Evolutionary conservation across 2,113 vertebrate genomes (phyloP).

Genomic region (Axis porcinus): DNA sequence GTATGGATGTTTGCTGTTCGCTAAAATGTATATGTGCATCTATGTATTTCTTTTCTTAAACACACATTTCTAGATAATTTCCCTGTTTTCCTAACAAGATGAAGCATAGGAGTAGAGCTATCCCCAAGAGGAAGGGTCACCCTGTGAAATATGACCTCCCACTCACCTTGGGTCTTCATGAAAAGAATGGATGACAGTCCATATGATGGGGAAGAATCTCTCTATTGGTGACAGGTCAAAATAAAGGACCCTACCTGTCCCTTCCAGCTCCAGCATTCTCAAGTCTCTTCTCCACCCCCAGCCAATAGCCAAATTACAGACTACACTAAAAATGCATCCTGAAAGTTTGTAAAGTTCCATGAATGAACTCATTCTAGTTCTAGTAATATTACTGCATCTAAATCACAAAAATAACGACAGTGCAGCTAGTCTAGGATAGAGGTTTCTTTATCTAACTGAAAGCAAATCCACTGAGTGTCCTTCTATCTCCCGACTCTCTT

Average conservation of each 20-base stretch:
- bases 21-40: neutral
- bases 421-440: neutral
- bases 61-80: neutral
- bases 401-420: neutral
- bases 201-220: neutral
- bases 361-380: neutral
- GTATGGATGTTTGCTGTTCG: neutral
- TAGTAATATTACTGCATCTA: neutral
- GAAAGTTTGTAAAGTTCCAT: neutral
- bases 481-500: neutral
- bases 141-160: neutral
- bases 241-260: neutral
- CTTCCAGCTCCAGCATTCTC: neutral
- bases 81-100: neutral
- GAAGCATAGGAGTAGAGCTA: neutral
- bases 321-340: neutral
- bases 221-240: neutral
- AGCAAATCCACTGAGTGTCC: neutral
- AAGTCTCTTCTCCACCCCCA: no score
- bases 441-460: neutral
- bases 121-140: neutral
- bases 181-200: neutral
- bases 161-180: neutral
- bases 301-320: neutral
- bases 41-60: neutral